phyloP scores from a whole-genome alignment of 92 coral and sea anemone species.

The Parazoanthus darwini region DNA sequence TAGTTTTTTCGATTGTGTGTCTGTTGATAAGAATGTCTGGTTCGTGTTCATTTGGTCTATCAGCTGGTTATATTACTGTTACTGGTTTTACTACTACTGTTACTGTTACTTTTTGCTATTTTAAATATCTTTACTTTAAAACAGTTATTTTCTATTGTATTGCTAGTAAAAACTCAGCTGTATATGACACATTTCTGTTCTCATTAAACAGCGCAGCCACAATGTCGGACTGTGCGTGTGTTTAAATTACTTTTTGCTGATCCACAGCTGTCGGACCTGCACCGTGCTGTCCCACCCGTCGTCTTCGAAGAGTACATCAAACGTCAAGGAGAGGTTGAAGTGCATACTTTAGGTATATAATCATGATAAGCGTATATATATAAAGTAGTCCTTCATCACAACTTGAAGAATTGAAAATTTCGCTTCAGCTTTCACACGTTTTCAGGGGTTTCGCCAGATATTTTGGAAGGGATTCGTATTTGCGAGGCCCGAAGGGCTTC shows the following conservation, averaged over 20 bases:
- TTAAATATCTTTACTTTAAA: neutral
- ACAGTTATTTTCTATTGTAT: neutral
- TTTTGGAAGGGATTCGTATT: too few species aligned
- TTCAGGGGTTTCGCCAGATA: too few species aligned
- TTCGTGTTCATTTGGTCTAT: too few species aligned
- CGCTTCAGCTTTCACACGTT: too few species aligned
- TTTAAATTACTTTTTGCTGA: neutral
- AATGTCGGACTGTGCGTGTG: neutral
- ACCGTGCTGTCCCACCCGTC: slow-evolving; percentile 32
- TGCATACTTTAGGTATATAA: slow-evolving; percentile 25
- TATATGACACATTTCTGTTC: neutral
- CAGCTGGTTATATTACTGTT: too few species aligned
- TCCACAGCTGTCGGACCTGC: slow-evolving; percentile 28
- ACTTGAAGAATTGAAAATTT: too few species aligned
- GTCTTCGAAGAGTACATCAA: slow-evolving; percentile 40
- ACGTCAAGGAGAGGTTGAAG: slow-evolving; percentile 39
- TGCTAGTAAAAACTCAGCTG: neutral
- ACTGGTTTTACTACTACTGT: too few species aligned
- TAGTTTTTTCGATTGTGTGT: too few species aligned
- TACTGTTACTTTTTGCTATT: neutral
- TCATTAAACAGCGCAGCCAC: neutral
- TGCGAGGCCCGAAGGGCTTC: too few species aligned
- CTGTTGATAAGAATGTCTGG: too few species aligned
- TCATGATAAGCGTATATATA: too few species aligned
- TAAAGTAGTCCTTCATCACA: too few species aligned